Evolutionary conservation across 2,113 vertebrate species (phyloP), one percentile per base, ranked within the genome.

Genomic region (Paedocypris sp.): DNA sequence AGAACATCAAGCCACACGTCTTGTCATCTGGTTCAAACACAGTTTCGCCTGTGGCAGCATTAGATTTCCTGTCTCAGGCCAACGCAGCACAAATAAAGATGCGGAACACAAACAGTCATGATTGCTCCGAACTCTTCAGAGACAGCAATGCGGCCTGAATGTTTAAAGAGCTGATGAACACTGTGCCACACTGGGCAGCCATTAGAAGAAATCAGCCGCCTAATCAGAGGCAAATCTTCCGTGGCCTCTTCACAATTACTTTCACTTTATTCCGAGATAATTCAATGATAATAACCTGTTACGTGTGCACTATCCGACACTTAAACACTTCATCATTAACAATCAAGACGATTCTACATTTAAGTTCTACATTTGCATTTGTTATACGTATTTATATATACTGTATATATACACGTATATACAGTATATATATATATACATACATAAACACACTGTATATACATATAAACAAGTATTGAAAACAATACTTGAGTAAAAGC

Each of bases 151-250:
- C 38, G 38, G 18, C 29, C 13, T 15, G 45, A 58, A 60, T 31
- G 3, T 54, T 16, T 65, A 61, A 46, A 45, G 36, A 32, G 28
- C 43, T 32, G 45, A 33, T 38, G 59, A 53, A 38, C 47, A 36
- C 49, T 16, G 45, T 50, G 43, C 49, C 38, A 29, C 59, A 23
- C 48, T 16, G 52, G 25, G n/a, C 41, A 41, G 9, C 19, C 33
- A 69, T 43, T 60, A 64, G 51, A 43, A 46, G 51, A 64, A 60
- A 64, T 64, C 59, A 60, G 31, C 50, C 39, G 35, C 33, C 48
- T 60, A 64, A 60, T 69, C 48, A 60, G 41, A 47, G 56, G 29
- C 47, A 33, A 52, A 41, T 60, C 54, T 46, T 46, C 35, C 20
- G 29, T 43, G 5, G 2, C 33, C 35, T 38, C 33, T 49, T 53